Percentiles rank a stretch among this genome's conserved stretches.
Conservation (phyloP, 92 coral and sea anemone species). For the Scolanthus callimorphus region DNA sequence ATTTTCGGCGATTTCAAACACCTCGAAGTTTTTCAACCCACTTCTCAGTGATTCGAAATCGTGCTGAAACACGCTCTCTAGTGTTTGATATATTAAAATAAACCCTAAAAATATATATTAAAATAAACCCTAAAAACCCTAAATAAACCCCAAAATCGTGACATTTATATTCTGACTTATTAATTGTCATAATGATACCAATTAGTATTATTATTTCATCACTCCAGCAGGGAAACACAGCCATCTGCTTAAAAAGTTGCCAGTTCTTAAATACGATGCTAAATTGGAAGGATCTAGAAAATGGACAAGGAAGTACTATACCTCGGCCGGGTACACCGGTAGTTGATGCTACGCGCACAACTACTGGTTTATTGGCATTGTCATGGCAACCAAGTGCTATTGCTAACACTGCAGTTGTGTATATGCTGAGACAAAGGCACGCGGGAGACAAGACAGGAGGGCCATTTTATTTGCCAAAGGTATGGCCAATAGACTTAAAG, state of each 20-base stretch:
- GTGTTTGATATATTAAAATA: no score
- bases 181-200: no score
- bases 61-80: no score
- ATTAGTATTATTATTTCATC: no score
- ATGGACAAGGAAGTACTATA: conserved; percentile 10
- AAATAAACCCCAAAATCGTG: no score
- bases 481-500: no score
- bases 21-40: no score
- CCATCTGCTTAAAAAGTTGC: conserved; percentile 13
- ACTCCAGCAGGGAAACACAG: conserved; percentile 7
- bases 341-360: not conserved
- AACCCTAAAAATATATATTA: no score
- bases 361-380: conserved; percentile 23
- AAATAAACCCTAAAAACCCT: no score
- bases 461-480: not conserved
- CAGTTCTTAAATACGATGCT: conserved; percentile 6
- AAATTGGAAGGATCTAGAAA: not conserved
- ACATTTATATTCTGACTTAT: no score
- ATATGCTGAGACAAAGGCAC: conserved; percentile 9
- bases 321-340: conserved; percentile 12
- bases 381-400: conserved; percentile 18
- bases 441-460: conserved; percentile 4
- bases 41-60: no score
- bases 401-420: conserved; percentile 13
- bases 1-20: no score